Evolutionary conservation across 2,113 vertebrate genomes (phyloP), one percentile per base, ranked within the genome.

Genomic region (Turdus rufiventris): DNA sequence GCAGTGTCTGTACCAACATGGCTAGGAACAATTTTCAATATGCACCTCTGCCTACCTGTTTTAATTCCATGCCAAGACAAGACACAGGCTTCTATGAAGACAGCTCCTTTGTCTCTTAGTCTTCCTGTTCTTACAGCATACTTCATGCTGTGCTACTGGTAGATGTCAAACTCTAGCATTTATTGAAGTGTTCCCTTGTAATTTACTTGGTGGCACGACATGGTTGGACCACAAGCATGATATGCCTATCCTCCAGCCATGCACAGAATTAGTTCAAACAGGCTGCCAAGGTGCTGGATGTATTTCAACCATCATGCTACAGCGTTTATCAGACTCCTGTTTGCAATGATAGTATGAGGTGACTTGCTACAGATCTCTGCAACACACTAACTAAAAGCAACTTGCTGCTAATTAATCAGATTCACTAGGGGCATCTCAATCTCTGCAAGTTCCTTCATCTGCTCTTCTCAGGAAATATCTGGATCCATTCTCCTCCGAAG

Each of bases 241-340:
- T 33, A 28, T 45, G 31, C 43, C 43, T 85, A 20, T 75, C 25
- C 26, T 81, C 40, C 45, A 75, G 28, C 10, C 0, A 0, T 7
- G 14, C 48, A 36, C 20, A 74, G 63, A 61, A 42, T 36, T 43
- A 78, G 21, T 28, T 57, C 34, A 56, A 76, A 28, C 26, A 80
- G 40, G 19, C n/a, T 86, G 47, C 31, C 3, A 3, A 26, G 51
- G 18, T 4, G 1, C 25, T 62, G 29, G 4, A 70, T 54, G 4
- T 33, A 47, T 38, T 53, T 21, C 10, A 76, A 2, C 63, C 20
- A 14, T 70, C 33, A 10, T 25, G 26, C 47, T 66, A 18, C 53
- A 29, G 19, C 26, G 0, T 70, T 70, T 58, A 47, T 70, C 47
- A 83, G 56, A 36, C 34, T 77, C 19, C 65, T 58, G 23, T 33